Percentiles rank a stretch among this genome's conserved stretches.
Evolutionary conservation across 2,797 vertebrate genomes (phyloP).

Genomic region (Cyprinodon diabolis): DNA sequence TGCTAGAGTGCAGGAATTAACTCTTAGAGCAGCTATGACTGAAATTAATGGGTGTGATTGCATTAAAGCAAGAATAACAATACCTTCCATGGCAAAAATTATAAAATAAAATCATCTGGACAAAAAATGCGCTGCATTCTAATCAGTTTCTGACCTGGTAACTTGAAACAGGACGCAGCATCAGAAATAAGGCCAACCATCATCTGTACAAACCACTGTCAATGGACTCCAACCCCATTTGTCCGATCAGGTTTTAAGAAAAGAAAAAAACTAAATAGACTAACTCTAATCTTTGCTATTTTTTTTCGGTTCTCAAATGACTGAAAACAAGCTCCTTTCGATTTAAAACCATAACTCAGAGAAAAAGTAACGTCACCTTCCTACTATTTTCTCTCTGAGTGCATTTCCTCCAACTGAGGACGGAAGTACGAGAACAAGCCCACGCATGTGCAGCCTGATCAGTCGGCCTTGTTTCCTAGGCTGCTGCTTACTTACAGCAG

Average conservation of each 20-base stretch:
- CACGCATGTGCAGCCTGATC: background rate
- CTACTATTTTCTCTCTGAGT: background rate
- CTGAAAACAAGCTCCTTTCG: background rate
- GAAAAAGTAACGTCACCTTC: background rate
- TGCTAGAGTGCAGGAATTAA: background rate
- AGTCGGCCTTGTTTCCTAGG: background rate
- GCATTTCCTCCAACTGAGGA: background rate
- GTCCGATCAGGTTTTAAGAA: background rate
- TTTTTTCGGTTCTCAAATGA: background rate
- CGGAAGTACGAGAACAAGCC: background rate
- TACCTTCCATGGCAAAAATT: background rate
- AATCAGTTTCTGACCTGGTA: background rate
- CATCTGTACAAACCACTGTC: background rate
- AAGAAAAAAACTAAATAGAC: background rate
- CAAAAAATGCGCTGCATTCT: background rate
- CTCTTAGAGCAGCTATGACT: background rate
- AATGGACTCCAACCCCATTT: background rate
- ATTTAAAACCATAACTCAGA: background rate
- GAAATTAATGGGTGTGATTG: background rate
- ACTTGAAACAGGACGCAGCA: background rate
- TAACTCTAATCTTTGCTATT: background rate
- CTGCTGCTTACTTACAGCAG: background rate
- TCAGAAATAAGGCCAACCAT: background rate
- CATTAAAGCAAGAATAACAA: too few relatives aligned
- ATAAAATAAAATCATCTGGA: background rate